Evolutionary conservation across 2,888 invertebrate species (phyloP), one percentile per base, ranked within the genome.

Genomic region (Quadroppia sp.): DNA sequence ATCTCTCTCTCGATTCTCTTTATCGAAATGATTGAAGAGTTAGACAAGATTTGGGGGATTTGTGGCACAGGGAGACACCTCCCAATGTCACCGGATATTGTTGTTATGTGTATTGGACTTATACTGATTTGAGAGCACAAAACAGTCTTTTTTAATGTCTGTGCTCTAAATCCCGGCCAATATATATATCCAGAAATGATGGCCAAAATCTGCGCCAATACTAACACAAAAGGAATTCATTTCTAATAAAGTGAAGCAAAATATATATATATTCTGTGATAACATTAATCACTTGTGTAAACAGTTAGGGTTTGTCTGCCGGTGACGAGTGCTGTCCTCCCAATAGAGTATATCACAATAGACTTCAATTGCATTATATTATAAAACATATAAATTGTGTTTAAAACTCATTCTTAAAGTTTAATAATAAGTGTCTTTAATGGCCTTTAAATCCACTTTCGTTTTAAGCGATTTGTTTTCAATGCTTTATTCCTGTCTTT

Each of bases 61-160:
- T 67, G 42, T 23, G 67, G 59, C 59, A 61, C 67, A n/a, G 42
- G 23, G 2, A 67, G 36, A 67, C 40, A 40, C 67, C 64, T 67
- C 67, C 67, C 67, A 67, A 67, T 67, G 67, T 11, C 40, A 67
- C 67, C 67, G 67, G 67, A 67, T 67, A 67, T 67, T 67, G 67
- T 67, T 42, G 40, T 67, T 67, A 32, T 67, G 67, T 67, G 17
- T 32, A n/a, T 32, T 61, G 25, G 28, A 61, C 32, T 53, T 15
- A 48, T 48, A n/a, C n/a, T 17, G 50, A n/a, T 50, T 53, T 53
- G 25, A 50, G 53, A 25, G 53, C 53, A 53, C 32, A 23, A 11
- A 25, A 6, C 9, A 6, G 25, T 53, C 11, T 53, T 53, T 53
- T 23, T n/a, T n/a, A n/a, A n/a, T n/a, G n/a, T 13, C 11, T 53